These are phyloP conservation scores for Lithophane semibrunnea DNA, from an alignment of 2,888 invertebrate genomes.

Conservation along the genomic window DNA sequence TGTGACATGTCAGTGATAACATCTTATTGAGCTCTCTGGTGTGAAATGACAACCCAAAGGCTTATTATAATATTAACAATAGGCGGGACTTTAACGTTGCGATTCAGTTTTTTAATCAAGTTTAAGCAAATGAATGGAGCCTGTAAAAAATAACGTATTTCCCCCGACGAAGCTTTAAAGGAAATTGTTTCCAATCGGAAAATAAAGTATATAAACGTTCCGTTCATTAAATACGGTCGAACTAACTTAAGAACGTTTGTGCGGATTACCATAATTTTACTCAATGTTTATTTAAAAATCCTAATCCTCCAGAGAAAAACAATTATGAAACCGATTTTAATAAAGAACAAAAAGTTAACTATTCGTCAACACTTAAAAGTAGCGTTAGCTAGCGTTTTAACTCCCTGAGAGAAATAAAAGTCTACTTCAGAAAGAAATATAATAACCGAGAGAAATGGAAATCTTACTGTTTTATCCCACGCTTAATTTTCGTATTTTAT, in stretches of 20 bases:
- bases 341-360: slow-evolving; percentile 18
- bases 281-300: not conserved
- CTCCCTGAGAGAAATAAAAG: slow-evolving; percentile 17
- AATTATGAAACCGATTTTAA: slow-evolving; percentile 21
- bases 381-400: slow-evolving; percentile 6
- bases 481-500: slow-evolving; percentile 53
- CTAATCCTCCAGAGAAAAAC: slow-evolving; percentile 9
- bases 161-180: not conserved
- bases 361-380: slow-evolving; percentile 12
- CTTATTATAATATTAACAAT: slow-evolving; percentile 11
- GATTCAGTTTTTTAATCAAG: slow-evolving; percentile 11
- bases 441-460: slow-evolving; percentile 43
- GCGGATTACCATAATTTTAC: not conserved
- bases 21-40: slow-evolving; percentile 37
- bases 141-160: slow-evolving; percentile 16
- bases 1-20: slow-evolving; percentile 55
- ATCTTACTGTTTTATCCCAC: slow-evolving; percentile 43
- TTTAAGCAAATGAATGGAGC: slow-evolving; percentile 7
- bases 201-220: slow-evolving; percentile 23
- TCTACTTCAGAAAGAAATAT: slow-evolving; percentile 29
- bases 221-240: slow-evolving; percentile 2
- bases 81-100: not conserved
- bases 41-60: slow-evolving; percentile 34
- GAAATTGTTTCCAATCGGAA: slow-evolving; percentile 8
- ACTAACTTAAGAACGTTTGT: not conserved